These are phyloP conservation scores for Acipenser transmontanus DNA, from an alignment of 2,797 vertebrate genomes.

Conservation along the genomic window DNA sequence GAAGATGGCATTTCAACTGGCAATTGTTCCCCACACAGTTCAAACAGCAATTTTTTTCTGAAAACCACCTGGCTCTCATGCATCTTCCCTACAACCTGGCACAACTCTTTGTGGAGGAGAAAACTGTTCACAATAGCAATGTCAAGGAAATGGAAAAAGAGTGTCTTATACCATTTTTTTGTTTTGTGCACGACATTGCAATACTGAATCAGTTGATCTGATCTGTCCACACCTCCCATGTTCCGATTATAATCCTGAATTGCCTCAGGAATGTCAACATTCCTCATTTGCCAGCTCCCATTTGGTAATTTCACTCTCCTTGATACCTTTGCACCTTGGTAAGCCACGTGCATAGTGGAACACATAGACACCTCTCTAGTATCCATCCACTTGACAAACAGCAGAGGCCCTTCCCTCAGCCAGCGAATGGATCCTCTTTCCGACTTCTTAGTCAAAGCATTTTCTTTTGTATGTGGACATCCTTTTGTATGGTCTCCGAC, in stretches of 20 bases:
- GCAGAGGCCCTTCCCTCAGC: neutral
- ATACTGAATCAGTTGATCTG: neutral
- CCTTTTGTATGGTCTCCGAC: neutral
- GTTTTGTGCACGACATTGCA: neutral
- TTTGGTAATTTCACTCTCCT: conserved; percentile 6
- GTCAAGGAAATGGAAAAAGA: neutral
- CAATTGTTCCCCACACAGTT: too few relatives aligned
- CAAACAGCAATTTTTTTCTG: too few relatives aligned
- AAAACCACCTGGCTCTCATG: too few relatives aligned
- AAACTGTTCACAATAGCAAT: neutral
- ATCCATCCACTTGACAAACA: conserved; percentile 14
- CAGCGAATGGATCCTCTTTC: conserved; percentile 2
- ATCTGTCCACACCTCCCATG: neutral
- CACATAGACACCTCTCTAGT: conserved; percentile 10
- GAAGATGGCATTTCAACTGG: too few relatives aligned
- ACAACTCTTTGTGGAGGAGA: too few relatives aligned
- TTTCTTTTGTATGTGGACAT: neutral
- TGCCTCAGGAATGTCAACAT: neutral
- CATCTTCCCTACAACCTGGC: too few relatives aligned
- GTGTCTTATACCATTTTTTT: neutral
- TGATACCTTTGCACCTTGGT: neutral
- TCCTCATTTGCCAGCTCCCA: neutral
- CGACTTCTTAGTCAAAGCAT: conserved; percentile 1
- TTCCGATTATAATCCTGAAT: neutral
- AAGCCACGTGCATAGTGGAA: conserved; percentile 7